A percentile compares a stretch with the other conserved stretches of the same genome.
Evolutionary conservation across 2,113 vertebrate species (phyloP).

Genomic region (Urocitellus parryii): DNA sequence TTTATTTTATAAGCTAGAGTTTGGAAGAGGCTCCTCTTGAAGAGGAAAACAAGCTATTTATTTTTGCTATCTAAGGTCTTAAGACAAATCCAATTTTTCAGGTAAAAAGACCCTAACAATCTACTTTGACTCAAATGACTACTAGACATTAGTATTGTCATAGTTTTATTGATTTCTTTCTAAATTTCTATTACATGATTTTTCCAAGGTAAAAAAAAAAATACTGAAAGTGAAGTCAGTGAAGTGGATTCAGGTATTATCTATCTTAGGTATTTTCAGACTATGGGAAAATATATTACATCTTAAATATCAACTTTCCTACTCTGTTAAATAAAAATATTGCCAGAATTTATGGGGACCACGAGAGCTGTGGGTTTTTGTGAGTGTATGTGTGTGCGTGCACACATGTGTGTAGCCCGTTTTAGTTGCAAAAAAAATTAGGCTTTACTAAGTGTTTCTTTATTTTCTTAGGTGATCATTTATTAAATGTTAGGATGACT

Average conservation of each 20-base stretch:
- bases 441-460: neutral
- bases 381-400: neutral
- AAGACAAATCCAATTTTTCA: neutral
- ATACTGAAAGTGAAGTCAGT: neutral
- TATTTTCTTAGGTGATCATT: neutral
- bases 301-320: neutral
- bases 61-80: neutral
- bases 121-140: neutral
- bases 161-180: neutral
- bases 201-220: constrained; percentile 31
- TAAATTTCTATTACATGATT: neutral
- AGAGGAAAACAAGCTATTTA: neutral
- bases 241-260: neutral
- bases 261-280: neutral
- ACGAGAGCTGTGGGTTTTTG: neutral
- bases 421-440: neutral
- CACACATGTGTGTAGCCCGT: neutral
- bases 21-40: neutral
- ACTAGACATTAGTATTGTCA: neutral
- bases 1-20: neutral
- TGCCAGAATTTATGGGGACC: neutral
- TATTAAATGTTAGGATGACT: neutral
- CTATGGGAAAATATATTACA: neutral
- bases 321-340: constrained; percentile 16
- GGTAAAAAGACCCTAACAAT: neutral